Conservation (phyloP, 2,797 vertebrate species). For the Xerus rutilus region DNA sequence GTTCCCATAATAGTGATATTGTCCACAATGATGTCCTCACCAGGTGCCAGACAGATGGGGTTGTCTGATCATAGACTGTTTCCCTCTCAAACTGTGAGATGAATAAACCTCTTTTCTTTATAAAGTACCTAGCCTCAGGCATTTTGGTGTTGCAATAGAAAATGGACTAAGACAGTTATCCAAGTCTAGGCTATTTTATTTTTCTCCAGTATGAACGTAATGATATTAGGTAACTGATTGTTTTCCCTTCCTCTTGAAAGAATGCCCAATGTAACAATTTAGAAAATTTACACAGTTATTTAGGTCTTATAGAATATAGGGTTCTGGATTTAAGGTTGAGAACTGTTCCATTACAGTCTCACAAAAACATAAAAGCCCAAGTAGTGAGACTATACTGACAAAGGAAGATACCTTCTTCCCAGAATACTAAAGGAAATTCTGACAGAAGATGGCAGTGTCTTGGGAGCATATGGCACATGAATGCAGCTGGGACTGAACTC, state of each 20-base stretch:
- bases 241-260: no score
- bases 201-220: no score
- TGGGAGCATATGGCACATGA: accelerated
- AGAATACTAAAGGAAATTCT: not conserved
- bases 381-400: not conserved
- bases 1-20: not conserved
- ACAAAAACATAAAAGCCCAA: not conserved
- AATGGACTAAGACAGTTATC: not conserved
- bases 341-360: not conserved
- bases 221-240: no score
- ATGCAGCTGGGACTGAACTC: not conserved
- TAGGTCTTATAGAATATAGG: not conserved
- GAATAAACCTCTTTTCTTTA: not conserved
- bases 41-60: not conserved
- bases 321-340: not conserved
- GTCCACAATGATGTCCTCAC: not conserved
- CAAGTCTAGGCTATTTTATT: not conserved
- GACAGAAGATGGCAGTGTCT: not conserved
- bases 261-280: no score
- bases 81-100: not conserved
- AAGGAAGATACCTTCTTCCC: not conserved
- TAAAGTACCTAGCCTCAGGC: not conserved
- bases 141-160: not conserved
- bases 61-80: not conserved
- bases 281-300: no score